Evolutionary conservation across 2,888 invertebrate species (phyloP), one percentile per base, ranked within the genome.

Genomic region (Sialis fuliginosa): DNA sequence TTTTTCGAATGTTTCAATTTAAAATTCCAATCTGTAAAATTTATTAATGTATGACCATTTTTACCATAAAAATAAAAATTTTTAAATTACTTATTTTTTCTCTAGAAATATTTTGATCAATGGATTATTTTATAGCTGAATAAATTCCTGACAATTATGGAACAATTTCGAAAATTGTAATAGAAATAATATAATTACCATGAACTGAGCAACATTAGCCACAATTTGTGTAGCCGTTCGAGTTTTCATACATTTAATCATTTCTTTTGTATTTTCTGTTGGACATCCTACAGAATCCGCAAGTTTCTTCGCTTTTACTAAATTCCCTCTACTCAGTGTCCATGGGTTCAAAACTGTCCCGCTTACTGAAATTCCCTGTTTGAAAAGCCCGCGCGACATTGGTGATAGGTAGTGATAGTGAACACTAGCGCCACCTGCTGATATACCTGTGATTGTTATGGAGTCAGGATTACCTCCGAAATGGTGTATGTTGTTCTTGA

Each of bases 381-480:
- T 56, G 44, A 63, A 63, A 30, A 62, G 30, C 66, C 75, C 76
- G 59, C 63, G 66, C 7, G 76, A 74, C 51, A 74, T 55, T 0
- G 74, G 72, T 0, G 79, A 76, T 8, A 82, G 54, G 53, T 77
- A 75, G 50, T 81, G 82, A 53, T 78, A 75, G 58, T 81, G 79
- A 0, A 79, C 79, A 52, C 81, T 76, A 1, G 75, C 79, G 31
- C 74, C 81, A 0, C 82, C 83, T 0, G 82, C 76, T 3, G 81
- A 81, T 52, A 72, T 68, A 1, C 83, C 83, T 1, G 72, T 60
- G 1, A 82, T 57, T 0, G 79, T 76, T 30, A 81, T 67, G 51
- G 73, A 73, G 37, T 73, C 68, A 3, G 79, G 72, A 62, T 81
- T 72, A 1, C 81, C 81, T 2, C 77, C 78, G 54, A 82, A 81